Evolutionary conservation across 2,113 vertebrate species (phyloP), one percentile per base, ranked within the genome.

Genomic region (Phaethornis superciliosus): DNA sequence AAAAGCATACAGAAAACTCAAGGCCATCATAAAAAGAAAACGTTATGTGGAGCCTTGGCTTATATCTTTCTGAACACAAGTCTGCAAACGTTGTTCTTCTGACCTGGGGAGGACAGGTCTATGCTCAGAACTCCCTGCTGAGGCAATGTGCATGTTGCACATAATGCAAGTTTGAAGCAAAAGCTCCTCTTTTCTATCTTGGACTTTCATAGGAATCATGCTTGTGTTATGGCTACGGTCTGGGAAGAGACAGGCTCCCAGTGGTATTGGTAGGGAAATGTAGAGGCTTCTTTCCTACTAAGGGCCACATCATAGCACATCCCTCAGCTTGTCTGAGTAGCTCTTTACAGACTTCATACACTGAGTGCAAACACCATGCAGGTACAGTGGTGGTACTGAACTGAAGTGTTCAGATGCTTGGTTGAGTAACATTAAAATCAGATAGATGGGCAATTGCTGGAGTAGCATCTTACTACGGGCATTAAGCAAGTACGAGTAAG

Each of bases 1-100:
- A 88, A 91, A 91, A 88, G 59, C 68, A 85, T 63, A 62, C 59
- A 82, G 85, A 69, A 94, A 67, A 77, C 51, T 69, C 42, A 85
- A 65, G 63, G 89, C 30, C 10, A 83, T 90, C 20, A 51, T n/a
- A 67, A 95, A 91, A 91, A 82, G 40, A 85, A 94, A 80, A 74
- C 1, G 7, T 42, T 49, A 6, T 65, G 76, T 80, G n/a, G 63
- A 91, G 78, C 80, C 1, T 1, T 44, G 54, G 15, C 46, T 76
- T 78, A 23, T 3, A 54, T 69, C 24, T 55, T 88, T 67, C 63
- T 67, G 46, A 82, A 68, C 13, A 23, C 0, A 2, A 58, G 22
- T 27, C 24, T 52, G 49, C 35, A 71, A 28, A 52, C 8, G 26
- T 59, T 54, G 54, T 37, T 78, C 51, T 90, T 86, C 35, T 93